Percentiles rank a stretch among this genome's conserved stretches.
Conservation (phyloP, 92 coral and sea anemone species). For the Phenganax marumi region DNA sequence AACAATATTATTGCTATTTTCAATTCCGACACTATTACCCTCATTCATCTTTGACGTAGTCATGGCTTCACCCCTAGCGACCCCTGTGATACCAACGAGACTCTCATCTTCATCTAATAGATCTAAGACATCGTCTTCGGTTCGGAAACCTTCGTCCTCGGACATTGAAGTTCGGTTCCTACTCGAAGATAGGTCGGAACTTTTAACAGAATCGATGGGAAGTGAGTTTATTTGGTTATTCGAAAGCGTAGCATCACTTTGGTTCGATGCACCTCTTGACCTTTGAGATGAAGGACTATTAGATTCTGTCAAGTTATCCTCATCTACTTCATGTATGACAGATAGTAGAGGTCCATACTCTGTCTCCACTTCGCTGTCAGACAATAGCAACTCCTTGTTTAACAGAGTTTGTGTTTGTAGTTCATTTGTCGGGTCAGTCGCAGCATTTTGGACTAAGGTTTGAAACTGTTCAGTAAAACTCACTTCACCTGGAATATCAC, state of each 20-base stretch:
- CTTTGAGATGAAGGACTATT: slow-evolving; percentile 24
- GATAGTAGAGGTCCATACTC: slow-evolving; percentile 81
- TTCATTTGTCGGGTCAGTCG: background rate
- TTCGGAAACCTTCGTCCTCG: slow-evolving; percentile 79
- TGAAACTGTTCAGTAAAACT: background rate
- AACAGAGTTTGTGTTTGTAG: background rate
- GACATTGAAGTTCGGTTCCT: slow-evolving; percentile 57
- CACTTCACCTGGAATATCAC: background rate
- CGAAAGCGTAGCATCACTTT: background rate
- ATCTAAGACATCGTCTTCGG: slow-evolving; percentile 98
- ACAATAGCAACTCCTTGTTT: background rate
- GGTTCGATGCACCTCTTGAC: slow-evolving; percentile 23
- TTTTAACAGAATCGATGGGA: background rate
- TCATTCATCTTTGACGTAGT: slow-evolving; percentile 29
- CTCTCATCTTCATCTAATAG: slow-evolving; percentile 73
- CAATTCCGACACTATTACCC: background rate
- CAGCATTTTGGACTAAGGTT: background rate
- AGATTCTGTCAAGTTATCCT: slow-evolving; percentile 57
- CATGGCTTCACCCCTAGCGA: slow-evolving; percentile 13
- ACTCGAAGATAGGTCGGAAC: slow-evolving; percentile 4
- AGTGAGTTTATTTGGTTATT: background rate
- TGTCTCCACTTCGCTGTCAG: slow-evolving; percentile 78
- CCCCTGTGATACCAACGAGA: slow-evolving; percentile 28
- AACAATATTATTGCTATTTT: background rate
- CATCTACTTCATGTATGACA: slow-evolving; percentile 92